Percentiles rank a stretch among this genome's conserved stretches.
These are phyloP conservation scores for Notocelia uddmanniana DNA, from an alignment of 2,888 invertebrate genomes.

Conservation along the genomic window DNA sequence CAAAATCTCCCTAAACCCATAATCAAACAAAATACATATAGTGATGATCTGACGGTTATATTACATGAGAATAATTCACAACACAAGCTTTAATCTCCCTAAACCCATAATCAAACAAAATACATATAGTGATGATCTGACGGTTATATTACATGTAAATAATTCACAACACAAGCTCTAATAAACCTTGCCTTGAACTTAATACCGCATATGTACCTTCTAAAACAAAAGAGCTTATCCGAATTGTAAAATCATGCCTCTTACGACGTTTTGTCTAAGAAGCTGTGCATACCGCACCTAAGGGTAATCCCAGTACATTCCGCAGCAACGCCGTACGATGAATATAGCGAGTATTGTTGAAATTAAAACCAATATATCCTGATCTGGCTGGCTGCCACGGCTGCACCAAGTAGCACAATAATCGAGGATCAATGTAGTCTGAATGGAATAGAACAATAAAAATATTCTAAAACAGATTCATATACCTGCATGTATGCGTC, in stretches of 20 bases:
- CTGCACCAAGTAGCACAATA: not conserved
- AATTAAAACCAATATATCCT: slow-evolving; percentile 31
- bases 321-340: slow-evolving; percentile 1
- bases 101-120: not conserved
- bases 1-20: not conserved
- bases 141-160: not conserved
- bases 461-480: slow-evolving; percentile 9
- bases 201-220: not conserved
- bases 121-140: not conserved
- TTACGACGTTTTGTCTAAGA: not conserved
- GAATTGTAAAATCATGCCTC: not conserved
- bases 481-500: not conserved
- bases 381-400: no score
- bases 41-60: not conserved
- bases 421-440: slow-evolving; percentile 2
- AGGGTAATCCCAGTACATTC: slow-evolving; percentile 31
- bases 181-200: slow-evolving; percentile 14
- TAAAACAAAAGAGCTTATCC: not conserved
- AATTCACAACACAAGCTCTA: not conserved
- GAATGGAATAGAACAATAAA: slow-evolving; percentile 8
- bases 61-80: not conserved
- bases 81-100: slow-evolving; percentile 7
- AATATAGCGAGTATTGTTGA: slow-evolving; percentile 9
- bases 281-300: slow-evolving; percentile 10
- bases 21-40: not conserved